Conservation (phyloP, 2,113 vertebrate genomes). For the Willisornis vidua region DNA sequence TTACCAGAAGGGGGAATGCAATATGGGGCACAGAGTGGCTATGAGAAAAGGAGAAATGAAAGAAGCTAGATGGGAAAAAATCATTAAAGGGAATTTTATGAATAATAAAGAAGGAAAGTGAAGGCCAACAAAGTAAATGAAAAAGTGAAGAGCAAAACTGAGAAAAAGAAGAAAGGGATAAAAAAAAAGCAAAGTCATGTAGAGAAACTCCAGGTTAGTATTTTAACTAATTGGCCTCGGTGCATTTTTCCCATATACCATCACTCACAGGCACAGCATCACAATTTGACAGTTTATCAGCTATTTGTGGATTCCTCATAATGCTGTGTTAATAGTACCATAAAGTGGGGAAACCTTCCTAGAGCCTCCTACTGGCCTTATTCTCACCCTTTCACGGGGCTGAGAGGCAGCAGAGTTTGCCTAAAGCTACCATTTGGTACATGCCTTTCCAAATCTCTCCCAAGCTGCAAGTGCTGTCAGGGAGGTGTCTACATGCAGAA, state of each 20-base stretch:
- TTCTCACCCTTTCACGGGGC: not conserved
- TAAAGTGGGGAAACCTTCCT: fast-evolving
- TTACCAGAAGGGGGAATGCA: not conserved
- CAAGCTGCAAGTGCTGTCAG: fast-evolving
- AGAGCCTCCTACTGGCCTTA: not conserved
- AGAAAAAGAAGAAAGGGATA: not conserved
- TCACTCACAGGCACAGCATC: not conserved
- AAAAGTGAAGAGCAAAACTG: not conserved
- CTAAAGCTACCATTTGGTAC: fast-evolving
- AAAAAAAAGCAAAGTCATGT: not conserved
- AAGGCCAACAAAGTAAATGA: not conserved
- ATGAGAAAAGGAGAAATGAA: not conserved
- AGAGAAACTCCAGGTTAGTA: not conserved
- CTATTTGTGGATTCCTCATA: not conserved
- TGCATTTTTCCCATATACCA: not conserved
- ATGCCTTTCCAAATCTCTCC: not conserved
- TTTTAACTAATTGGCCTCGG: not conserved
- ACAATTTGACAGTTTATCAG: not conserved
- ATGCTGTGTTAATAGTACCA: not conserved
- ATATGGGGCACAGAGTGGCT: not conserved
- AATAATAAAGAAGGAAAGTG: not conserved
- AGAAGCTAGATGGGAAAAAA: not conserved
- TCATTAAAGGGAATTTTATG: not conserved
- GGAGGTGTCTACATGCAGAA: not conserved
- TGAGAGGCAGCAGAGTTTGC: not conserved